These are phyloP conservation scores for Ptilonorhynchus violaceus DNA, from an alignment of 2,113 vertebrate species.

Conservation along the genomic window DNA sequence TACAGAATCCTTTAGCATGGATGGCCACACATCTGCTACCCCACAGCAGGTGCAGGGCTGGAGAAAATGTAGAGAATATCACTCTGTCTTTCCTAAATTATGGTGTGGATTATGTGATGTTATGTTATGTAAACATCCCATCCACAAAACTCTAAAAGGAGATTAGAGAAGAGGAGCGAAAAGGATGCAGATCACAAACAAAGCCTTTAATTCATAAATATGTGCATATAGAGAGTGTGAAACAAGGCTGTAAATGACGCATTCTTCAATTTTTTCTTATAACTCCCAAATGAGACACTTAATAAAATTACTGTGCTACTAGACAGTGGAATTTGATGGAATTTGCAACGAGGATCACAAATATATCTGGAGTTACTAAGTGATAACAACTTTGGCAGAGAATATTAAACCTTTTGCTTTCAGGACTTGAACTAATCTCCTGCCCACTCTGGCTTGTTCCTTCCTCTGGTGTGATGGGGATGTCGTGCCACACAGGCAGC, in stretches of 20 bases:
- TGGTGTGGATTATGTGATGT: background rate
- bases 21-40: background rate
- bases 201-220: background rate
- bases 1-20: background rate
- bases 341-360: background rate
- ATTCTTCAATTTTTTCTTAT: background rate
- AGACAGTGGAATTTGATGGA: background rate
- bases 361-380: background rate
- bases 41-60: background rate
- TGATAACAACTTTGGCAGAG: background rate
- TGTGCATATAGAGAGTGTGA: background rate
- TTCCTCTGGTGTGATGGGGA: background rate
- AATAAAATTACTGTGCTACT: background rate
- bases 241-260: background rate
- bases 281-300: background rate
- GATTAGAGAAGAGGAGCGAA: background rate
- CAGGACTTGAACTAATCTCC: background rate
- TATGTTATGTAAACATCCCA: background rate
- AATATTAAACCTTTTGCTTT: background rate
- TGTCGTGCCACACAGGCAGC: rapidly evolving
- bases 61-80: background rate
- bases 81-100: background rate
- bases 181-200: background rate
- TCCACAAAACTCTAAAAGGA: background rate
- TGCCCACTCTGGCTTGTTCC: background rate